Conservation (phyloP, 2,113 vertebrate species). For the Sturnus vulgaris region DNA sequence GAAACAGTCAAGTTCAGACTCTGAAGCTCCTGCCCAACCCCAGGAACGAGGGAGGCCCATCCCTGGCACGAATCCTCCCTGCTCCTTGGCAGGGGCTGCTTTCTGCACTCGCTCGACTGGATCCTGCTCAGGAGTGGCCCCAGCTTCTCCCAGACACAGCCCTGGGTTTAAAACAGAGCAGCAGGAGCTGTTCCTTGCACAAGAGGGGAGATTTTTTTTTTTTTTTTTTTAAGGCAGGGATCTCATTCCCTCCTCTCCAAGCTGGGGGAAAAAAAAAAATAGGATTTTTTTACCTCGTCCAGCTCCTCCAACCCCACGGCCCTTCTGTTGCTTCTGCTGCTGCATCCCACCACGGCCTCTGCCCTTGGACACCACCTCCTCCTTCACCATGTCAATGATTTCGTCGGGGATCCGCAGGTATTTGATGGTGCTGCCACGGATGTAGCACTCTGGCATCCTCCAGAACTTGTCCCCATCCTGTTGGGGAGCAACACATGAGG, state of each 20-base stretch:
- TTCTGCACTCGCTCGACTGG: neutral
- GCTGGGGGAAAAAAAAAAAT: neutral
- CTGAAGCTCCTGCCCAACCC: conserved; percentile 1
- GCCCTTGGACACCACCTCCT: conserved; percentile 93
- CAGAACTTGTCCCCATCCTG: conserved; percentile 98
- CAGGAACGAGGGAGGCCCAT: neutral
- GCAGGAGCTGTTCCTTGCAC: neutral
- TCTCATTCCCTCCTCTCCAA: rapidly evolving
- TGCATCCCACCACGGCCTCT: conserved; percentile 89
- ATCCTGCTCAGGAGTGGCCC: neutral
- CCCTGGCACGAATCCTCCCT: neutral
- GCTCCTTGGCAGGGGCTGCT: neutral
- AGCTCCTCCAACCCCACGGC: conserved; percentile 83
- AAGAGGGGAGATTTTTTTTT: neutral
- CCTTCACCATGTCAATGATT: conserved; percentile 98
- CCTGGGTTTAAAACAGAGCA: rapidly evolving
- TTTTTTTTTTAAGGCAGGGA: neutral
- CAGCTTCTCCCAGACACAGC: neutral
- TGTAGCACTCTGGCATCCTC: conserved; percentile 98
- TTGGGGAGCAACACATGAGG: rapidly evolving
- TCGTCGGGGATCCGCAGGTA: conserved; percentile 96
- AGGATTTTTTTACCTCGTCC: conserved; percentile 78
- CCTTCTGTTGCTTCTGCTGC: conserved; percentile 94
- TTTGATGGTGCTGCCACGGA: conserved; percentile 96
- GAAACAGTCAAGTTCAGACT: neutral